These are phyloP conservation scores for Ellobius talpinus DNA, from an alignment of 2,113 vertebrate species.

Conservation along the genomic window DNA sequence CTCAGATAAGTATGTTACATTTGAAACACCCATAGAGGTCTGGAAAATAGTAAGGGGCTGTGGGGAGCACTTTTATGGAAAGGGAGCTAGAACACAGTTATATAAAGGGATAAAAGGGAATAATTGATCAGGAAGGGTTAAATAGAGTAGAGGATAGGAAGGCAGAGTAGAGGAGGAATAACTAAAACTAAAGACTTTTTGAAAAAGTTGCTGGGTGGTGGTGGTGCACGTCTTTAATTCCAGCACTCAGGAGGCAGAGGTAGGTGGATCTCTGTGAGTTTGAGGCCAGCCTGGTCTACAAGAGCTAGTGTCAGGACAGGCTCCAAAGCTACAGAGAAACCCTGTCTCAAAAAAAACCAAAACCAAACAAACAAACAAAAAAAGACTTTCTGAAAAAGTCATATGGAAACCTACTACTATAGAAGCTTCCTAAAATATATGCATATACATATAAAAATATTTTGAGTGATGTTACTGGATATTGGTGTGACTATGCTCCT, in stretches of 20 bases:
- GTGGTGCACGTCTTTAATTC: too few species aligned
- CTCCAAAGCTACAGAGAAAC: too few species aligned
- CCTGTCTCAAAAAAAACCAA: too few species aligned
- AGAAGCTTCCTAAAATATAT: not conserved
- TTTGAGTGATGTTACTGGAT: too few species aligned
- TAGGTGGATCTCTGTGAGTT: too few species aligned
- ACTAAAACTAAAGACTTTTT: not conserved
- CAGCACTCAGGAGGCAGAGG: too few species aligned
- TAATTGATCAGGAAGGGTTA: not conserved
- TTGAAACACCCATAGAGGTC: not conserved
- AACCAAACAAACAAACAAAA: too few species aligned
- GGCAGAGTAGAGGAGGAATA: not conserved
- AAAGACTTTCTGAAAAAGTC: not conserved
- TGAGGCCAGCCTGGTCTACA: too few species aligned
- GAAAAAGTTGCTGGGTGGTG: too few species aligned
- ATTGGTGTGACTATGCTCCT: too few species aligned
- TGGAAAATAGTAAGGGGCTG: not conserved
- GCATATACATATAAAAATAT: not conserved
- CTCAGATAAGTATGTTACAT: not conserved
- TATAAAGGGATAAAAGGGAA: not conserved
- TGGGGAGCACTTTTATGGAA: not conserved
- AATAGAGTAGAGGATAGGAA: not conserved
- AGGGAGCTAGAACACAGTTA: not conserved
- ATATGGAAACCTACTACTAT: too few species aligned
- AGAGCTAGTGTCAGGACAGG: too few species aligned